Evolutionary conservation across 2,797 vertebrate species (phyloP).

Genomic region (Phalanger gymnotis): DNA sequence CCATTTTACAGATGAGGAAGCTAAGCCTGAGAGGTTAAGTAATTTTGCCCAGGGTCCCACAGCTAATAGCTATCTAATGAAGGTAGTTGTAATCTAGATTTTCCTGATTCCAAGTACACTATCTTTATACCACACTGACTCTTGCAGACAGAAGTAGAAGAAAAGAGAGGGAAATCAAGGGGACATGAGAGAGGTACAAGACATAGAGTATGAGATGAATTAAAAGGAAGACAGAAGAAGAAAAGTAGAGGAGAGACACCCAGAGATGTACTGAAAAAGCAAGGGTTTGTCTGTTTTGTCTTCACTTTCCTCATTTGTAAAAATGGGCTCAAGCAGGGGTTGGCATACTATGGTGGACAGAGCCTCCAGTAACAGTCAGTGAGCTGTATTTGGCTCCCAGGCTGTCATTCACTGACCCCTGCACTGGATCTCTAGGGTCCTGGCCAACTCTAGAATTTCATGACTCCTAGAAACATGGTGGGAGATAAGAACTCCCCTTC

Average conservation of each 20-base stretch:
- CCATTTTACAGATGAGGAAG: neutral
- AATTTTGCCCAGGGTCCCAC: constrained; percentile 5
- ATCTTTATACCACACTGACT: neutral
- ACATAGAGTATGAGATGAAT: neutral
- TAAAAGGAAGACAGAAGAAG: neutral
- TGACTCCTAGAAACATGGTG: too few species aligned
- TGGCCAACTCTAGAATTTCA: too few species aligned
- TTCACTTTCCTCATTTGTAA: neutral
- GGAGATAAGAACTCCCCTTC: too few species aligned
- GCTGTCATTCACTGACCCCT: too few species aligned
- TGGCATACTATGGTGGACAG: too few species aligned
- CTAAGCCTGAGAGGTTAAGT: neutral
- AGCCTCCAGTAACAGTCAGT: too few species aligned
- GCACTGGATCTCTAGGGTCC: too few species aligned
- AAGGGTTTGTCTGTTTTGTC: neutral
- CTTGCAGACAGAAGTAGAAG: neutral
- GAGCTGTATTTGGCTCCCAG: too few species aligned
- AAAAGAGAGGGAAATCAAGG: neutral
- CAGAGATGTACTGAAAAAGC: neutral
- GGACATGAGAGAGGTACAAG: neutral
- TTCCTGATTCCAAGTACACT: neutral
- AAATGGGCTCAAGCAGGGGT: neutral
- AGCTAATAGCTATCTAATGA: neutral
- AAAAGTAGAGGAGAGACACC: neutral
- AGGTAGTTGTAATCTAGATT: neutral